Percentiles rank a stretch among this genome's conserved stretches.
Evolutionary conservation across 1,140 invertebrate genomes (phyloP).

Genomic region (Neocloeon triangulifer): DNA sequence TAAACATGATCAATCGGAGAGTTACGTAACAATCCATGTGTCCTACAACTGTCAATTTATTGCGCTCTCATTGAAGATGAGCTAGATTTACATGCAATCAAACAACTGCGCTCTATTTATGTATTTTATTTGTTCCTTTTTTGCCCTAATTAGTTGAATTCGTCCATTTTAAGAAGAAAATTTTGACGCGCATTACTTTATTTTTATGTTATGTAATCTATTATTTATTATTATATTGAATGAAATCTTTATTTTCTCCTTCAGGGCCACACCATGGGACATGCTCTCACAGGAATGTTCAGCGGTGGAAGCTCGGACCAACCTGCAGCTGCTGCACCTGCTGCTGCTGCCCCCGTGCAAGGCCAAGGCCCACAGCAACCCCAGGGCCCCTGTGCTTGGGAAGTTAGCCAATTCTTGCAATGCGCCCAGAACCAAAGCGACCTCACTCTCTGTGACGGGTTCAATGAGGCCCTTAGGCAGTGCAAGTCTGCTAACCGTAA

Average conservation of each 20-base stretch:
- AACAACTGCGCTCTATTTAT: too few species aligned
- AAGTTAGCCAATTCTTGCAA: constrained; percentile 71
- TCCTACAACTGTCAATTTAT: too few species aligned
- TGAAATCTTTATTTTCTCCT: constrained; percentile 7
- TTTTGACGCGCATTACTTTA: too few species aligned
- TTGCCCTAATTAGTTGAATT: too few species aligned
- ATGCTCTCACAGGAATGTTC: constrained; percentile 63
- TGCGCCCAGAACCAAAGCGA: constrained; percentile 69
- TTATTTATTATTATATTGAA: too few species aligned
- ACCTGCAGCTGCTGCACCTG: constrained; percentile 16
- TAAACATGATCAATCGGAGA: too few species aligned
- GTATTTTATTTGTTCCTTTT: too few species aligned
- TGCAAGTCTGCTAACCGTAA: constrained; percentile 41
- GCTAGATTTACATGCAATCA: too few species aligned
- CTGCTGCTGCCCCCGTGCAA: constrained; percentile 14
- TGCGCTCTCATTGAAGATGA: too few species aligned
- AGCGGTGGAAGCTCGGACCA: constrained; percentile 41
- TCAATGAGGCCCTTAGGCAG: constrained; percentile 79
- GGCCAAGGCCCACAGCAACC: constrained; percentile 20
- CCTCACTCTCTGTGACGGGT: constrained; percentile 68
- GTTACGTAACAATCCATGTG: too few species aligned
- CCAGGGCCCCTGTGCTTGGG: constrained; percentile 66
- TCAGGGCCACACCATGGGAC: constrained; percentile 62
- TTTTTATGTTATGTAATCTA: too few species aligned
- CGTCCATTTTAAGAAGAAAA: too few species aligned